Conservation (phyloP, 2,113 vertebrate species). For the Erythrocebus patas region DNA sequence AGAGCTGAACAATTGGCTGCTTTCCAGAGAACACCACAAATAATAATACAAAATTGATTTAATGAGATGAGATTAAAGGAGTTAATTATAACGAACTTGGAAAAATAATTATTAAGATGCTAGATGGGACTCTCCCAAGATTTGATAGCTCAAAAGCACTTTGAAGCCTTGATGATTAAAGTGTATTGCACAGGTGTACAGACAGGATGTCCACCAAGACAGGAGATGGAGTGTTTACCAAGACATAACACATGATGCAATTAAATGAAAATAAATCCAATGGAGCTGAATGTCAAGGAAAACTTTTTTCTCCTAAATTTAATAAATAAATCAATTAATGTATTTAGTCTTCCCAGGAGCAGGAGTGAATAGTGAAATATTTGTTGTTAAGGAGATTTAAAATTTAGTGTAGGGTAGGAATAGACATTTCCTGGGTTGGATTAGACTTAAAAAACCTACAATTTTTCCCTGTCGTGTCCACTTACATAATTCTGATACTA, state of each 20-base stretch:
- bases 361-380: constrained; percentile 34
- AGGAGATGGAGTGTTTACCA: constrained; percentile 40
- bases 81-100: constrained; percentile 65
- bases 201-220: not conserved
- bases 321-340: constrained; percentile 41
- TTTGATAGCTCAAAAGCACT: constrained; percentile 50
- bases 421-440: constrained; percentile 25
- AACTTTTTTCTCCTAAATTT: not conserved
- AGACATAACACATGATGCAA: not conserved
- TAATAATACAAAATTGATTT: constrained; percentile 48
- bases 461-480: not conserved
- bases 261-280: constrained; percentile 35
- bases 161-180: constrained; percentile 44
- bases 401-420: constrained; percentile 49
- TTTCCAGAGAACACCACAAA: constrained; percentile 43
- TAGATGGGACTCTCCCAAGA: constrained; percentile 47
- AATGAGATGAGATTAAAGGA: constrained; percentile 70
- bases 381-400: constrained; percentile 68
- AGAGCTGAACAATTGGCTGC: constrained; percentile 48
- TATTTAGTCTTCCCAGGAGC: constrained; percentile 33
- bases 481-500: not conserved
- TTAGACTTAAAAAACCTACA: not conserved
- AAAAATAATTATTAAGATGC: constrained; percentile 72
- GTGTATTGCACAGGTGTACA: constrained; percentile 36
- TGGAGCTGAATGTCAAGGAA: constrained; percentile 44